phyloP scores from a whole-genome alignment of 2,113 vertebrate genomes.

The Pogonocichla stellata region DNA sequence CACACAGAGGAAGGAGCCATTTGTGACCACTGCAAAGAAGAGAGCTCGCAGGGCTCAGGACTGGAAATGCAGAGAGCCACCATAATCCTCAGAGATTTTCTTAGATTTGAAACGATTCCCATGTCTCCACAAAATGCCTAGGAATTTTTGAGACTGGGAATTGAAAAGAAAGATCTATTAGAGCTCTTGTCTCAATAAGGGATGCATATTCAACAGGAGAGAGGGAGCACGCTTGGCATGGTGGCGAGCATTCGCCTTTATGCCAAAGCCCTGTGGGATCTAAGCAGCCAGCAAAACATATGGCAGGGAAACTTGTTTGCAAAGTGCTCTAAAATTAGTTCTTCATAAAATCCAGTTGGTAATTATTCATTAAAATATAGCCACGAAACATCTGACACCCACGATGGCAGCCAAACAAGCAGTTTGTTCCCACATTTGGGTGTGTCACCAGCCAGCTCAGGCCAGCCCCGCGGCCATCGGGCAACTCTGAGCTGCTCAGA shows the following conservation, averaged over 20 bases:
- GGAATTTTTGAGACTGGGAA: background rate
- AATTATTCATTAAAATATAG: constrained; percentile 47
- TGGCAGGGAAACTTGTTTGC: constrained; percentile 19
- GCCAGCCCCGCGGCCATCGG: background rate
- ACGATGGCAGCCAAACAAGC: background rate
- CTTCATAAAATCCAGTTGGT: constrained; percentile 36
- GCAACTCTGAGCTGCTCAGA: background rate
- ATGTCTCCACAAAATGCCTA: background rate
- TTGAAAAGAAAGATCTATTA: background rate
- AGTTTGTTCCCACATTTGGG: background rate
- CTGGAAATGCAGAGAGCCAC: background rate
- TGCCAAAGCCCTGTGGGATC: background rate
- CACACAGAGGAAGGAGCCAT: background rate
- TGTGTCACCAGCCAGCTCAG: background rate
- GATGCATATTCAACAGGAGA: background rate
- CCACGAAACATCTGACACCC: background rate
- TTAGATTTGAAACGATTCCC: background rate
- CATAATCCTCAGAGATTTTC: background rate
- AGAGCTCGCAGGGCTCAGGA: background rate
- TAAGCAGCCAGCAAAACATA: constrained; percentile 18
- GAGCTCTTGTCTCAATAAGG: background rate
- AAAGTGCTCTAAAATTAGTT: constrained; percentile 25
- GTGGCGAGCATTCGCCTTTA: background rate
- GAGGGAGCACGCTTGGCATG: fast-evolving
- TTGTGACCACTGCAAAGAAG: fast-evolving